These are phyloP conservation scores for Leptinotarsa peninsularis DNA, from an alignment of 2,888 invertebrate species.

Conservation along the genomic window DNA sequence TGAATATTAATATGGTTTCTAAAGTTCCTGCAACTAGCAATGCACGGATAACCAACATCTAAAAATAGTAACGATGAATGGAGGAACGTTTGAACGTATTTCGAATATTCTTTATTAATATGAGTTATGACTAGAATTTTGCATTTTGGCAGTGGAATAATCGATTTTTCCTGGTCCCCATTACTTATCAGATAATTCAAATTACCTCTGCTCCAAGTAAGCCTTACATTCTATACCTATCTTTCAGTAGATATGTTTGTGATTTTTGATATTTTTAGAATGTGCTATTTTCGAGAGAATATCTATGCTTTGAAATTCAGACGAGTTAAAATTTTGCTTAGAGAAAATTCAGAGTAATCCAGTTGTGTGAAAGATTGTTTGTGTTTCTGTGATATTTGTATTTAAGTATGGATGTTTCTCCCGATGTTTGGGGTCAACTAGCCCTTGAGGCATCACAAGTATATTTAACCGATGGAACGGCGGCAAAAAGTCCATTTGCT, in stretches of 20 bases:
- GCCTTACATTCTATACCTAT: background rate
- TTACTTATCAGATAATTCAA: background rate
- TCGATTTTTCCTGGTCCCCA: background rate
- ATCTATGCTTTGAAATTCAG: conserved; percentile 18
- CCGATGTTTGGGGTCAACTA: conserved; percentile 90
- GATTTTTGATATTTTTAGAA: conserved; percentile 50
- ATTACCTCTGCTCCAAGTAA: conserved; percentile 7
- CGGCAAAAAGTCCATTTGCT: conserved; percentile 84
- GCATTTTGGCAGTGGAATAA: background rate
- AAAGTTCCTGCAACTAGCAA: background rate
- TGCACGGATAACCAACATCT: background rate
- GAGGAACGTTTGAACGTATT: background rate
- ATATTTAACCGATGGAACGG: conserved; percentile 84
- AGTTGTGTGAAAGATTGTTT: conserved; percentile 11
- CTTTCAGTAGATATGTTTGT: conserved; percentile 8
- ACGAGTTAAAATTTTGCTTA: background rate
- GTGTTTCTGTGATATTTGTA: conserved; percentile 16
- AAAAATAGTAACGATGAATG: conserved; percentile 11
- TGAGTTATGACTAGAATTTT: conserved; percentile 6
- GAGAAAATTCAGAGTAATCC: conserved; percentile 4
- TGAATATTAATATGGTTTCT: too few relatives aligned
- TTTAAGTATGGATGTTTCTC: conserved; percentile 54
- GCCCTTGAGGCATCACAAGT: conserved; percentile 89
- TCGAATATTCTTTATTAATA: background rate
- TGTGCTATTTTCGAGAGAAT: conserved; percentile 32